Evolutionary conservation across 2,797 vertebrate species (phyloP), one percentile per base, ranked within the genome.

Genomic region (Ficedula albicollis): DNA sequence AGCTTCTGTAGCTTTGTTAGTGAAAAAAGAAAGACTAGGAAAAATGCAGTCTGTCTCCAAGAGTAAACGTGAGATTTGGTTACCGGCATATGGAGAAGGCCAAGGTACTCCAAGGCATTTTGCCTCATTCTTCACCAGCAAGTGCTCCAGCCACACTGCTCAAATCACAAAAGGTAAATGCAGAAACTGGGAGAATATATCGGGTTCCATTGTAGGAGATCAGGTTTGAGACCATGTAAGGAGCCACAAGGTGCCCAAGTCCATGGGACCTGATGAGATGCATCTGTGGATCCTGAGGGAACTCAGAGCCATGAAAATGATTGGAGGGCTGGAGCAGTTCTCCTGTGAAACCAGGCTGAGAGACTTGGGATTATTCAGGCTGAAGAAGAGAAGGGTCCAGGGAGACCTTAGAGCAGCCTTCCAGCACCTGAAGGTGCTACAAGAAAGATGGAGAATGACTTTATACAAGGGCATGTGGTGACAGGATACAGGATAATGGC

Each of bases 231-330:
- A 69, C 16, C 13, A 4, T 36, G 6, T 49, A 29, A 62, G 19
- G 23, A 49, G 11, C 46, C 5, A 36, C 41, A n/a, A 30, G 15
- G 49, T 32, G 12, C 49, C 27, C 22, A 39, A n/a, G 7, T 17
- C 23, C 9, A 4, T 22, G 18, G 18, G 9, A 38, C 8, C 27
- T 1, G 0, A 12, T n/a, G 55, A 41, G 11, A 36, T 8, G 10
- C 19, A 55, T 43, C 22, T 21, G 15, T 56, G 29, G 5, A 25
- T 83, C 38, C 56, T 58, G 20, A 44, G 25, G 15, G 17, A 30
- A 13, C 14, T 34, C 63, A 77, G 38, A 77, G 20, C n/a, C 38
- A 23, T 39, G 15, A 26, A 70, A 69, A 30, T 19, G 12, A 52
- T 38, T 1, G 2, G 36, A 49, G 6, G 4, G 5, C 16, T 68